These are phyloP conservation scores for Muntiacus reevesi DNA, from an alignment of 2,113 vertebrate species.

Conservation along the genomic window DNA sequence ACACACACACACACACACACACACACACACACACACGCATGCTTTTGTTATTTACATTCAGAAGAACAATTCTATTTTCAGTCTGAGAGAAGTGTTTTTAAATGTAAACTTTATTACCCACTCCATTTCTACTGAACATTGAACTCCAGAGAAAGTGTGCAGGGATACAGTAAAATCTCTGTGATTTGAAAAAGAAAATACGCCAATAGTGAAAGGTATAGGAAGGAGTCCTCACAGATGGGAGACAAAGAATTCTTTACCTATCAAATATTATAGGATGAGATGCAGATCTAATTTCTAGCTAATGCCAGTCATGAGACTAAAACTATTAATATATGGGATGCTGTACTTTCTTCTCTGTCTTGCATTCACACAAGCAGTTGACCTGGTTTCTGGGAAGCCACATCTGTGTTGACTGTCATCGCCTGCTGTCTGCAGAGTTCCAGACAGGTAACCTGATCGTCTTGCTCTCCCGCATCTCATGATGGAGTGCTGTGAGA, in stretches of 20 bases:
- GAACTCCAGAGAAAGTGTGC: neutral
- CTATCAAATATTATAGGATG: neutral
- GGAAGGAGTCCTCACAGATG: neutral
- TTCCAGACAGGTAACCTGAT: too few relatives aligned
- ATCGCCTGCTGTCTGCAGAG: neutral
- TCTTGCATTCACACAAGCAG: neutral
- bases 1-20: neutral
- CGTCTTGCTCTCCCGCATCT: neutral
- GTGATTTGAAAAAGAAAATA: neutral
- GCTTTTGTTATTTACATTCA: neutral
- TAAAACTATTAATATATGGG: neutral
- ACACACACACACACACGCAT: accelerated
- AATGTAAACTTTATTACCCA: neutral
- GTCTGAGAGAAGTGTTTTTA: constrained; percentile 25
- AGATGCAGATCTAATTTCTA: neutral
- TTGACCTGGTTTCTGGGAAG: neutral
- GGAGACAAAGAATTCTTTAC: neutral
- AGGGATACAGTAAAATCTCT: neutral
- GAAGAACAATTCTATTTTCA: constrained; percentile 32
- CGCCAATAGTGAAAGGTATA: neutral
- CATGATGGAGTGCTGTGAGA: neutral
- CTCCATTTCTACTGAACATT: neutral
- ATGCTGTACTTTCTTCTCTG: neutral
- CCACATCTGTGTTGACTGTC: neutral
- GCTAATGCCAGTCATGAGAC: neutral